Evolutionary conservation across 2,113 vertebrate genomes (phyloP).

Genomic region (Semnornis frantzii): DNA sequence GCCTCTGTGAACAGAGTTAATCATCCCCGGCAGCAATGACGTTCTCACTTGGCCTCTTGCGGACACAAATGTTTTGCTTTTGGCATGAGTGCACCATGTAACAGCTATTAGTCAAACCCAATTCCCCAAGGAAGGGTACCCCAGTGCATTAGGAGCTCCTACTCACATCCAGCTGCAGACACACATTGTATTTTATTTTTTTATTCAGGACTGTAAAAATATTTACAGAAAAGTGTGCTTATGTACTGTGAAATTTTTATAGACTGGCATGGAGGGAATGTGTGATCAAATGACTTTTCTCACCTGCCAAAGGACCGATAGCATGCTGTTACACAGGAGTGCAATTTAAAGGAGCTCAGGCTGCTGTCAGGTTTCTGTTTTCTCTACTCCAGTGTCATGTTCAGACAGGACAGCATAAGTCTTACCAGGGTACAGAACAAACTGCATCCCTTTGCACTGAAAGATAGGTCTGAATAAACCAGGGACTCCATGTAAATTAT

Average conservation of each 20-base stretch:
- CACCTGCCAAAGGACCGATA: slow-evolving; percentile 13
- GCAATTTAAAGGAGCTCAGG: not conserved
- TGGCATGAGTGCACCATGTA: not conserved
- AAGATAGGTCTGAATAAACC: not conserved
- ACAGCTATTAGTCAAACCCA: slow-evolving; percentile 47
- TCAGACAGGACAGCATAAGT: not conserved
- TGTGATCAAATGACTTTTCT: slow-evolving; percentile 4
- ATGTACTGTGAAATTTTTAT: slow-evolving; percentile 10
- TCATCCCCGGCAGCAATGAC: slow-evolving; percentile 48
- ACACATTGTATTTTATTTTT: not conserved
- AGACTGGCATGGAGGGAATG: not conserved
- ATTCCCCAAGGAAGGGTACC: slow-evolving; percentile 12
- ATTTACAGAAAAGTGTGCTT: slow-evolving; percentile 21
- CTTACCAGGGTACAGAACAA: not conserved
- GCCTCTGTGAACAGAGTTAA: slow-evolving; percentile 27
- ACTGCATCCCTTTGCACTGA: not conserved
- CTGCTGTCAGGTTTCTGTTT: not conserved
- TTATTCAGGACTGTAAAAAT: not conserved
- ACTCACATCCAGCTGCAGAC: not conserved
- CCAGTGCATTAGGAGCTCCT: not conserved
- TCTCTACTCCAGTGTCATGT: not conserved
- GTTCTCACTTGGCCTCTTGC: slow-evolving; percentile 48
- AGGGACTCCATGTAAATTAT: not conserved
- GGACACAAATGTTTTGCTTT: slow-evolving; percentile 55
- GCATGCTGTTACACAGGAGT: slow-evolving; percentile 18